Evolutionary conservation across 92 coral and sea anemone species (phyloP).

Genomic region (Parazoanthus atlanticus): DNA sequence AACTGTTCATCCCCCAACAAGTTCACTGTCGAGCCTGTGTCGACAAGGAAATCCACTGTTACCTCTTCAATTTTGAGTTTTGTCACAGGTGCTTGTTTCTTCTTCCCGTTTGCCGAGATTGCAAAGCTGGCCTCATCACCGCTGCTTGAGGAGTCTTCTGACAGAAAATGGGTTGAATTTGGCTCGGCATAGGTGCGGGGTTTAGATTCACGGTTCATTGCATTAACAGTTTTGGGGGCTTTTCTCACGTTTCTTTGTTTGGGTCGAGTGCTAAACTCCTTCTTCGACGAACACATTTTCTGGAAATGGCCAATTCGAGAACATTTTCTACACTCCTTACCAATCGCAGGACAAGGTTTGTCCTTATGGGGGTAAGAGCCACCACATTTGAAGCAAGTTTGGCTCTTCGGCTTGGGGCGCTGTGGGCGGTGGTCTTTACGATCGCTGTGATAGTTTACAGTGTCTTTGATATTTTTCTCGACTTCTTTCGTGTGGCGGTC

Average conservation of each 20-base stretch:
- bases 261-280: not conserved
- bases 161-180: not conserved
- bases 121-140: slow-evolving; percentile 14
- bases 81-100: slow-evolving; percentile 29
- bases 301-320: slow-evolving; percentile 43
- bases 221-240: not conserved
- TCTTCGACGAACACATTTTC: slow-evolving; percentile 19
- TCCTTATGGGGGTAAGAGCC: slow-evolving; percentile 60
- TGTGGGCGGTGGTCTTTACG: slow-evolving; percentile 33
- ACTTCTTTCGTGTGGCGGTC: slow-evolving; percentile 34
- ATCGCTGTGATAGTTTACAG: not conserved
- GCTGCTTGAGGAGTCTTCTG: slow-evolving; percentile 7
- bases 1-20: slow-evolving; percentile 24
- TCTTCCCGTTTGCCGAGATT: not conserved
- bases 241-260: not conserved
- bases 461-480: slow-evolving; percentile 5
- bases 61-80: slow-evolving; percentile 23
- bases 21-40: slow-evolving; percentile 42
- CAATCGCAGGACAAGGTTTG: slow-evolving; percentile 48
- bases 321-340: slow-evolving; percentile 44
- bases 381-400: slow-evolving; percentile 48
- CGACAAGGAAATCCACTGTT: slow-evolving; percentile 27
- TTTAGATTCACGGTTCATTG: not conserved
- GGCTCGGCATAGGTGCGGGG: not conserved
- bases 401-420: slow-evolving; percentile 14